phyloP scores from a whole-genome alignment of 2,888 invertebrate species.

The Phortica magna region DNA sequence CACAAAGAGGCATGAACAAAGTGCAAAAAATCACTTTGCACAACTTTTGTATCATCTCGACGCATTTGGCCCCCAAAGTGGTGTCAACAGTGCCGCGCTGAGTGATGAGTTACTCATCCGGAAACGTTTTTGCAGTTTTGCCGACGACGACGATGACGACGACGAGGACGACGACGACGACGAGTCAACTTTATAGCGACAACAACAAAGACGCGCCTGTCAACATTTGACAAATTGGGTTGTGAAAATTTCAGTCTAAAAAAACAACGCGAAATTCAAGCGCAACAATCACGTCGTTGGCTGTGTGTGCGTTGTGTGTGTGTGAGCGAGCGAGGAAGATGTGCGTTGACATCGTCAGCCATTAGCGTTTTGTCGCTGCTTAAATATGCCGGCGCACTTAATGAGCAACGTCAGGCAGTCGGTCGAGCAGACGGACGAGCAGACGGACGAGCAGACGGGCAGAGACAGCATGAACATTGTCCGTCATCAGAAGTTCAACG shows the following conservation, averaged over 20 bases:
- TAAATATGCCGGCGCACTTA: conserved; percentile 19
- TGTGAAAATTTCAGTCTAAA: conserved; percentile 51
- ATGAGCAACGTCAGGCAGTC: conserved; percentile 10
- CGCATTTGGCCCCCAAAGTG: conserved; percentile 70
- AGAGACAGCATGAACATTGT: not conserved
- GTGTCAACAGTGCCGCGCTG: conserved; percentile 69
- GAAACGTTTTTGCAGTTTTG: conserved; percentile 67
- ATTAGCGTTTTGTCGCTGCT: not conserved
- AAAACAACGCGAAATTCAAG: not conserved
- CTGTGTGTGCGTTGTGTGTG: too few species aligned
- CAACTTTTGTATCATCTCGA: conserved; percentile 71
- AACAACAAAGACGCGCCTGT: conserved; percentile 67
- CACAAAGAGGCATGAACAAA: conserved; percentile 32
- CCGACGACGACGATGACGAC: conserved; percentile 34
- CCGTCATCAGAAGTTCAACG: not conserved
- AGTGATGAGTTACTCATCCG: conserved; percentile 73
- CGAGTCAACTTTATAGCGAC: conserved; percentile 19
- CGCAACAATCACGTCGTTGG: not conserved
- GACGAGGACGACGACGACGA: conserved; percentile 18
- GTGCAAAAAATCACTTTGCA: conserved; percentile 68
- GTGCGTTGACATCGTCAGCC: not conserved
- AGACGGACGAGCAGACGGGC: not conserved
- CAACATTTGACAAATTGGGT: conserved; percentile 69
- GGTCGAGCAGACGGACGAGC: too few species aligned
- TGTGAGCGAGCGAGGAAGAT: not conserved